A percentile compares a stretch with the other conserved stretches of the same genome.
These are phyloP conservation scores for Xenopus borealis DNA, from an alignment of 2,113 vertebrate genomes.

Conservation along the genomic window DNA sequence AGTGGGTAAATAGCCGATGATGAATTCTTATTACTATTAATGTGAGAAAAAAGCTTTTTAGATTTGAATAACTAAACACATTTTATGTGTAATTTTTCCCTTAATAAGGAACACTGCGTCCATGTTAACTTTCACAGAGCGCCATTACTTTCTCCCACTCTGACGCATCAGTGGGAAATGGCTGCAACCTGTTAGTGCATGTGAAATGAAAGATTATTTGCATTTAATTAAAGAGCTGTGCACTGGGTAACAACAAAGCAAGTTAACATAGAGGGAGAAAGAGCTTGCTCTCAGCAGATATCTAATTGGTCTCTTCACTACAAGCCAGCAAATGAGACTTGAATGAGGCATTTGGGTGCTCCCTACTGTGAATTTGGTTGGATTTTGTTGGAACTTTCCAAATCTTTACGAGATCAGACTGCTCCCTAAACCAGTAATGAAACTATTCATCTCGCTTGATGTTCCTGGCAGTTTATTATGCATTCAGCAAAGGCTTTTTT, in stretches of 20 bases:
- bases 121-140: background rate
- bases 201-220: constrained; percentile 43
- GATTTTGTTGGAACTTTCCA: constrained; percentile 20
- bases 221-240: constrained; percentile 40
- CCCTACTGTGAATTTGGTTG: constrained; percentile 1
- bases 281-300: constrained; percentile 30
- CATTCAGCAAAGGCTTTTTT: background rate
- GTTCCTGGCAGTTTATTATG: constrained; percentile 13
- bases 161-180: constrained; percentile 10
- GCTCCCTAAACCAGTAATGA: constrained; percentile 11
- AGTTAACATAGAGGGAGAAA: background rate
- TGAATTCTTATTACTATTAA: constrained; percentile 4
- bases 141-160: background rate
- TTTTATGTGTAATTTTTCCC: constrained; percentile 5
- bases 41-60: background rate
- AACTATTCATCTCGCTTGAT: constrained; percentile 16
- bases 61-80: constrained; percentile 9
- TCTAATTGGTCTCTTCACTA: constrained; percentile 40
- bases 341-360: constrained; percentile 34
- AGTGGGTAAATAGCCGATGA: background rate
- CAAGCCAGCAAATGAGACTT: constrained; percentile 15
- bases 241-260: constrained; percentile 5
- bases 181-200: constrained; percentile 18
- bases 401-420: constrained; percentile 20
- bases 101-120: too few relatives aligned